These are phyloP conservation scores for Alentia gelatinosa DNA, from an alignment of 2,888 invertebrate genomes.

Conservation along the genomic window DNA sequence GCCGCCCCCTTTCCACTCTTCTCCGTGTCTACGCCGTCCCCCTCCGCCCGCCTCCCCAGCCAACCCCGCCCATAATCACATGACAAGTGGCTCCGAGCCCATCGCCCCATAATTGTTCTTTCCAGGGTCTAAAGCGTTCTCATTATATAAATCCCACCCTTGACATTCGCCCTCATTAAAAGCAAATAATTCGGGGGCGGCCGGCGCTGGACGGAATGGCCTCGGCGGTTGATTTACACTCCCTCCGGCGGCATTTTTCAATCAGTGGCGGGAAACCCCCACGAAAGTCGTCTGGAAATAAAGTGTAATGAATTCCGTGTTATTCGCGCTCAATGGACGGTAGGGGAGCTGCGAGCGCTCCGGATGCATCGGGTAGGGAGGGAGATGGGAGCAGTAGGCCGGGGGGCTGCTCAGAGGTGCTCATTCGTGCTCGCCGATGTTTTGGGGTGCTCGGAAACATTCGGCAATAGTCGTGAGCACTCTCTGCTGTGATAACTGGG, in stretches of 20 bases:
- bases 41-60: not conserved
- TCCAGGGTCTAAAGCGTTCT: not conserved
- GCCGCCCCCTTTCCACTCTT: not conserved
- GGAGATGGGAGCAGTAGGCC: not conserved
- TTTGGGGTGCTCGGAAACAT: not conserved
- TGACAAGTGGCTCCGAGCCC: not conserved
- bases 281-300: conserved; percentile 29
- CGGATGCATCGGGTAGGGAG: not conserved
- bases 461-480: not conserved
- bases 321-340: conserved; percentile 30
- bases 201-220: not conserved
- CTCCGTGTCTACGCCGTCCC: not conserved
- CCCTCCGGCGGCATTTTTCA: conserved; percentile 48
- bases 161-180: conserved; percentile 50
- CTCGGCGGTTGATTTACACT: conserved; percentile 35
- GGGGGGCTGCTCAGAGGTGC: not conserved
- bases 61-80: not conserved
- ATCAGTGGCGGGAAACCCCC: not conserved
- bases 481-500: not conserved
- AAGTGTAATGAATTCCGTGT: conserved; percentile 52
- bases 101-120: conserved; percentile 25
- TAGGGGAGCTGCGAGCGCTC: not conserved
- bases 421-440: not conserved
- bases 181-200: conserved; percentile 41
- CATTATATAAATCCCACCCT: conserved; percentile 46